phyloP scores from a whole-genome alignment of 2,888 invertebrate species.

The Eupelmus urozonus region DNA sequence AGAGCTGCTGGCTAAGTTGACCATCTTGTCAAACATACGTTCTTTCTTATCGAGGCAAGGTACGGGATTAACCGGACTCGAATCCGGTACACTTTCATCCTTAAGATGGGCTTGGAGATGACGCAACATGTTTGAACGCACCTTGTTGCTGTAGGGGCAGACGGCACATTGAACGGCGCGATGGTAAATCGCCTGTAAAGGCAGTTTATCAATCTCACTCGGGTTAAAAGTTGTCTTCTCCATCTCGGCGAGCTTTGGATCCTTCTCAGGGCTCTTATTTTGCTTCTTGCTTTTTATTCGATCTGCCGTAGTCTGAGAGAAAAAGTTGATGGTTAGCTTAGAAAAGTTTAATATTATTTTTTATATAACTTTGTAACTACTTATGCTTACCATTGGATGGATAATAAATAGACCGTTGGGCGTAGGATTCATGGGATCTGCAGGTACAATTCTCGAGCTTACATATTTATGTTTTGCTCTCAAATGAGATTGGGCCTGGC shows the following conservation, averaged over 20 bases:
- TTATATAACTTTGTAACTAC: background rate
- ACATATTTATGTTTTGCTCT: slow-evolving; percentile 78
- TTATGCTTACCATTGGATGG: slow-evolving; percentile 73
- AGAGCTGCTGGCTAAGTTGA: slow-evolving; percentile 88
- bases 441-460: slow-evolving; percentile 76
- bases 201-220: slow-evolving; percentile 82
- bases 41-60: slow-evolving; percentile 88
- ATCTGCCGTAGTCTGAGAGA: slow-evolving; percentile 55
- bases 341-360: too few species aligned
- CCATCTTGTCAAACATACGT: slow-evolving; percentile 91
- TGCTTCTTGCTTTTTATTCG: slow-evolving; percentile 67
- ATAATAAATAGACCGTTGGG: slow-evolving; percentile 79
- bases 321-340: background rate
- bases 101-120: slow-evolving; percentile 84
- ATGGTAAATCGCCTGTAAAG: slow-evolving; percentile 82
- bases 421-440: slow-evolving; percentile 78
- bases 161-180: slow-evolving; percentile 82
- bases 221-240: slow-evolving; percentile 78
- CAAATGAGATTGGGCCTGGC: slow-evolving; percentile 78
- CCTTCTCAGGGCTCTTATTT: slow-evolving; percentile 55
- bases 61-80: slow-evolving; percentile 89
- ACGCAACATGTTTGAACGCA: slow-evolving; percentile 84
- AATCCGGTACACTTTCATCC: slow-evolving; percentile 81
- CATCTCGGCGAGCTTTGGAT: slow-evolving; percentile 63
- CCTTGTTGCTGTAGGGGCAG: slow-evolving; percentile 85